Evolutionary conservation across 2,113 vertebrate species (phyloP), one percentile per base, ranked within the genome.

Genomic region (Myotis yumanensis): DNA sequence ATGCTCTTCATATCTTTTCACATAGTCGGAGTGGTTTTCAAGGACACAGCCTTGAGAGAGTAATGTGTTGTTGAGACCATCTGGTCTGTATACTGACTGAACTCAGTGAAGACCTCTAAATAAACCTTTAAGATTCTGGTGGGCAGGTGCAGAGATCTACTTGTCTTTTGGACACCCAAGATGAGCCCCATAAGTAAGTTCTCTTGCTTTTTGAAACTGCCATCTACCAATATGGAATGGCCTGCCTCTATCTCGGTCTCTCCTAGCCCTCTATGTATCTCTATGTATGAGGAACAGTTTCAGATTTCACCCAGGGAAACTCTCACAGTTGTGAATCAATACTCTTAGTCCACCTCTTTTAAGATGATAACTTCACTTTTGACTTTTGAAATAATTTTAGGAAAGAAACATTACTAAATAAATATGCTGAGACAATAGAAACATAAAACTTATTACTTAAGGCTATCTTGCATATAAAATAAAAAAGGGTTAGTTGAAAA

Each of bases 351-450:
- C 4, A 68, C 32, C 15, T 66, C 37, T 51, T 90, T 75, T 40
- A 75, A 81, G 20, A 6, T 18, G 16, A 57, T 73, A 66, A 54
- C 25, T 43, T 73, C 10, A 64, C 15, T 86, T 84, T 80, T 92
- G 17, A 80, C 16, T 81, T 92, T 59, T 66, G 46, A 91, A 85
- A 73, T 72, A 92, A 68, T 73, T 79, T 72, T 84, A 89, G 15
- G 37, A 37, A 87, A 57, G 68, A 85, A 68, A 68, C 3, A 66
- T 51, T 91, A 72, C 20, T 59, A 37, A 37, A 30, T 76, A 75
- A 72, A 66, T n/a, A 89, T 5, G 0, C 28, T 40, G 11, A 86
- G n/a, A 81, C 84, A 80, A 22, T 23, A 51, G 10, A 82, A 43
- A 69, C n/a, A 46, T 57, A 88, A 94, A 80, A 80, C 52, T 15